Percentiles rank a stretch among this genome's conserved stretches.
Conservation (phyloP, 2,113 vertebrate genomes). For the Limnothrissa miodon region DNA sequence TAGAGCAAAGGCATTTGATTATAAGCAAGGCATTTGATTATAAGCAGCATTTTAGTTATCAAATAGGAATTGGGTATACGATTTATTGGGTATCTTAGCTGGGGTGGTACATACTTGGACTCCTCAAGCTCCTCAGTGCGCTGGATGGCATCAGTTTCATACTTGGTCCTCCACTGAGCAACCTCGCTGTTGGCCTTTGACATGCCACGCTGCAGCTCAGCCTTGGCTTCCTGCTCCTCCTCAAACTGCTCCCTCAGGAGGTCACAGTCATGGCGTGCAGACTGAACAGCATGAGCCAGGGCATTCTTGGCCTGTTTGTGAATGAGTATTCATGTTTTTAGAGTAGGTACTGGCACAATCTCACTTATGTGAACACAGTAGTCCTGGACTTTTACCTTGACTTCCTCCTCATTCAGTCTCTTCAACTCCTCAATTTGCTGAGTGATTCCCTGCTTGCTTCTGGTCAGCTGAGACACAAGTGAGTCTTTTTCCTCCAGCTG, state of each 20-base stretch:
- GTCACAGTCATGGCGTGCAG: conserved; percentile 69
- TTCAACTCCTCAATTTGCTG: too few species aligned
- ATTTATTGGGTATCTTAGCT: neutral
- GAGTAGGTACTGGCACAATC: too few species aligned
- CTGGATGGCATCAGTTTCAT: conserved; percentile 72
- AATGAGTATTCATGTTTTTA: neutral
- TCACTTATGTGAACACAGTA: too few species aligned
- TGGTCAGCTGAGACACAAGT: too few species aligned
- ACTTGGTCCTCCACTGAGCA: conserved; percentile 73
- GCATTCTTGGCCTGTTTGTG: conserved; percentile 64
- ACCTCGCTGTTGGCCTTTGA: conserved; percentile 74
- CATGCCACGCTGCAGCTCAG: conserved; percentile 66
- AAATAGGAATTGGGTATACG: neutral
- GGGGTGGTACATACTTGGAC: conserved; percentile 60
- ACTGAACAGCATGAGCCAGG: conserved; percentile 63
- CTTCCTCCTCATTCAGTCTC: too few species aligned
- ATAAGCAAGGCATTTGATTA: too few species aligned
- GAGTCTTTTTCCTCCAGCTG: too few species aligned
- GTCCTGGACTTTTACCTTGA: too few species aligned
- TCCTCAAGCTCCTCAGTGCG: conserved; percentile 71
- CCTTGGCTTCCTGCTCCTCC: conserved; percentile 69
- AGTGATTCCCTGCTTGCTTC: too few species aligned
- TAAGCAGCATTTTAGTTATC: too few species aligned
- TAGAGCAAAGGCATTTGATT: too few species aligned
- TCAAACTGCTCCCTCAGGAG: conserved; percentile 70